These are phyloP conservation scores for Drosophila ezoana DNA, from an alignment of 2,888 invertebrate species.

Conservation along the genomic window DNA sequence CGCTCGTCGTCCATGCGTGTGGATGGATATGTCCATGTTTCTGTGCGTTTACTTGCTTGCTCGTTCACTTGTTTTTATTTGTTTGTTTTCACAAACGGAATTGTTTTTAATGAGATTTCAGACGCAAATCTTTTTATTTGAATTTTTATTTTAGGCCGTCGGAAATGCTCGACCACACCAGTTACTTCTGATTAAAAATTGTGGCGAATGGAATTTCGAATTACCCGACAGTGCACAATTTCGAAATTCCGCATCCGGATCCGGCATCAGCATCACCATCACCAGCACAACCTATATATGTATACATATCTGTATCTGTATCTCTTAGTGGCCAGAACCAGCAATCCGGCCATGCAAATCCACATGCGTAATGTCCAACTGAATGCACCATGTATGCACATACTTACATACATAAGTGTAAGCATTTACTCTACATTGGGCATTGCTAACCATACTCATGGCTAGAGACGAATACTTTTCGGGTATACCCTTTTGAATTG, in stretches of 20 bases:
- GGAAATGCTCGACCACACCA: conserved; percentile 72
- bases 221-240: conserved; percentile 65
- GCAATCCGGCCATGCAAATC: conserved; percentile 40
- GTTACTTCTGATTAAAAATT: conserved; percentile 74
- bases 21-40: conserved; percentile 48
- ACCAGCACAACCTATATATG: conserved; percentile 17
- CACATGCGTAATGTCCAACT: conserved; percentile 44
- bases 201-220: conserved; percentile 66
- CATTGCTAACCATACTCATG: conserved; percentile 5
- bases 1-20: conserved; percentile 47
- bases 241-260: conserved; percentile 67
- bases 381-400: conserved; percentile 6
- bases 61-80: conserved; percentile 43
- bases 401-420: conserved; percentile 30
- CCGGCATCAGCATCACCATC: conserved; percentile 15
- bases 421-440: conserved; percentile 26
- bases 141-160: conserved; percentile 73
- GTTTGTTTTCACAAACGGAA: conserved; percentile 65
- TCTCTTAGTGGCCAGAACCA: conserved; percentile 28
- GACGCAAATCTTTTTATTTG: conserved; percentile 72
- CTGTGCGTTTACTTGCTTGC: conserved; percentile 38
- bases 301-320: conserved; percentile 19
- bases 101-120: conserved; percentile 74
- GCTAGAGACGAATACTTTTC: conserved; percentile 10
- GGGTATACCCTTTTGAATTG: conserved; percentile 26